A percentile compares a stretch with the other conserved stretches of the same genome.
phyloP scores from a whole-genome alignment of 2,113 vertebrate genomes.

The Mus pahari region DNA sequence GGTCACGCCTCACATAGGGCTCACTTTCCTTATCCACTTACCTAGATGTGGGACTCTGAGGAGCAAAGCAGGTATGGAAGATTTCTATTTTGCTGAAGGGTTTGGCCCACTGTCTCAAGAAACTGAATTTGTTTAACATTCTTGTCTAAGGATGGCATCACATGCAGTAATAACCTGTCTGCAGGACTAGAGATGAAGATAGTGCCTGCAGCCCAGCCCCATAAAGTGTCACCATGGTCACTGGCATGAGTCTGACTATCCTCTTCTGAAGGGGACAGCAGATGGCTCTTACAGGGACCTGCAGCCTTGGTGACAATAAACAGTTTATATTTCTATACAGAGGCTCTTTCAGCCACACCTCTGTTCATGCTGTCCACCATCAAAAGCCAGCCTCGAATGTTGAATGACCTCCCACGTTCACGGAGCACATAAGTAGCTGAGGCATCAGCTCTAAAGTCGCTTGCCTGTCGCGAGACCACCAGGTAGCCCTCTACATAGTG shows the following conservation, averaged over 20 bases:
- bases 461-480: background rate
- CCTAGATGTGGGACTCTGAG: conserved; percentile 68
- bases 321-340: background rate
- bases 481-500: background rate
- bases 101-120: conserved; percentile 62
- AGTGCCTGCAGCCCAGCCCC: background rate
- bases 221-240: background rate
- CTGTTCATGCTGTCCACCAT: background rate
- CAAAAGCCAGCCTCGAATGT: background rate
- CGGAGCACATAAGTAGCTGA: rapidly evolving
- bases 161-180: conserved; percentile 47
- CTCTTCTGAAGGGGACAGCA: background rate
- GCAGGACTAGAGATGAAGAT: background rate
- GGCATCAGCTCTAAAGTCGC: background rate
- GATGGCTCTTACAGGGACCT: background rate
- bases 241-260: background rate
- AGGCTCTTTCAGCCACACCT: background rate
- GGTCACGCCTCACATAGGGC: background rate
- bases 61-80: conserved; percentile 66
- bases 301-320: background rate
- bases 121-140: conserved; percentile 70
- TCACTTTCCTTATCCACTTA: conserved; percentile 51
- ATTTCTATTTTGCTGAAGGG: conserved; percentile 62
- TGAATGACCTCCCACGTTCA: background rate
- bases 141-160: conserved; percentile 36